Base-by-base conservation (phyloP, 2,888 invertebrate genomes). In the Nomada fabriciana region DNA sequence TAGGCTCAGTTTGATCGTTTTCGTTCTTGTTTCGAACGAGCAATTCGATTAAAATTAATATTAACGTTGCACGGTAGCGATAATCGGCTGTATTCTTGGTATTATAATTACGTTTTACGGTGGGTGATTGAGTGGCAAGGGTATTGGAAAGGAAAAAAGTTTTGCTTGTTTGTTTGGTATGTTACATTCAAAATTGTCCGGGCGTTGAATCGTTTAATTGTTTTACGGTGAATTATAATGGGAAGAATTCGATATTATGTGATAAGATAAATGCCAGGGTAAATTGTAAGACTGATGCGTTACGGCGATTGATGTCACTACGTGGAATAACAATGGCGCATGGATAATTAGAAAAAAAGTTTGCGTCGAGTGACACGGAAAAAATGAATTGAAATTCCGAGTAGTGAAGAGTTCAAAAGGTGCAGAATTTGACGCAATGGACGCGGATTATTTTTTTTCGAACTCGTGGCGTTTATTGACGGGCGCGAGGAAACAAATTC, bases 401-500 rank as follows among this genome's bases (percentile, higher is more conserved):
- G 18, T 11, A 18, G 43, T 50, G 50, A 15, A 7, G 0, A 2
- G 15, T 50, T 7, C 15, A 50, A 65, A 65, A 52, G 29, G 52
- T 13, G 65, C 52, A 65, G 52, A 52, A 65, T 52, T 65, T 29
- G 65, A 29, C 52, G 29, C 65, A 52, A 65, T 65, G 29, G 65
- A 29, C 29, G 18, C 18, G 4, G 50, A 65, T 9, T 25, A 13
- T 2, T 29, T 65, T 65, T 65, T 65, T 65, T 65, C 13, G 29
- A 52, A 65, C n/a, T 65, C n/a, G 13, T 5, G 65, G 65, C 29
- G 52, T 65, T 52, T 65, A 65, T 65, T 20, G 65, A 65, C 50
- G 52, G 65, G 15, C 52, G 29, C 29, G 65, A n/a, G n/a, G 29
- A 65, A 29, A 36, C 25, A 52, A 65, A 64, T 65, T 52, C 52